Percentiles rank a stretch among this genome's conserved stretches.
Conservation (phyloP, 2,888 invertebrate genomes). For the Bhutanitis thaidina region DNA sequence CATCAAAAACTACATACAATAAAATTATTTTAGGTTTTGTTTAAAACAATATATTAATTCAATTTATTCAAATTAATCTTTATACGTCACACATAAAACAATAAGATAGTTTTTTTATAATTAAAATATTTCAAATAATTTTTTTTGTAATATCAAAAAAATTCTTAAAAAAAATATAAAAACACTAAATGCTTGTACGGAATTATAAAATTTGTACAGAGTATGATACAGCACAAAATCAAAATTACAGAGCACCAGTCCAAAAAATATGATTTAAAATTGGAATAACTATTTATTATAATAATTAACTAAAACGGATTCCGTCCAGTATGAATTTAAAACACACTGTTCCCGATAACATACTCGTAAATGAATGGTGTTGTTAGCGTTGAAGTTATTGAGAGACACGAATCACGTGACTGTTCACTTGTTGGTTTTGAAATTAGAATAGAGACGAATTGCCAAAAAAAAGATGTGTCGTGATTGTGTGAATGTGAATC, state of each 20-base stretch:
- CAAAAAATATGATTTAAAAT: constrained; percentile 16
- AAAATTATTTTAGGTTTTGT: background rate
- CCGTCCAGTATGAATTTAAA: constrained; percentile 5
- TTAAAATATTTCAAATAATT: constrained; percentile 8
- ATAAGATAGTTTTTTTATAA: constrained; percentile 5
- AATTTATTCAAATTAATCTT: constrained; percentile 4
- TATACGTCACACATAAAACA: constrained; percentile 18
- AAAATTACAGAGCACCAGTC: constrained; percentile 46
- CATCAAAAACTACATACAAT: background rate
- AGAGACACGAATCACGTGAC: too few relatives aligned
- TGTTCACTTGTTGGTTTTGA: too few relatives aligned
- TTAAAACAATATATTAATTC: constrained; percentile 2
- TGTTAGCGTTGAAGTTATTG: too few relatives aligned
- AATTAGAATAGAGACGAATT: too few relatives aligned
- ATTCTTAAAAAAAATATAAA: constrained; percentile 31
- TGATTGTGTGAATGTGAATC: too few relatives aligned
- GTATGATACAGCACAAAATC: constrained; percentile 13
- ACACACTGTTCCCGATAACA: too few relatives aligned
- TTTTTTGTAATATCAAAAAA: constrained; percentile 17
- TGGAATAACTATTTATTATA: constrained; percentile 8
- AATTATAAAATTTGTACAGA: constrained; percentile 42
- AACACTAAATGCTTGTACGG: constrained; percentile 61
- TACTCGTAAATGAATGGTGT: too few relatives aligned
- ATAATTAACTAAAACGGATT: background rate
- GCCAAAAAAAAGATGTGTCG: too few relatives aligned